Conservation (phyloP, 2,113 vertebrate species). For the Sporophila hypoxantha region DNA sequence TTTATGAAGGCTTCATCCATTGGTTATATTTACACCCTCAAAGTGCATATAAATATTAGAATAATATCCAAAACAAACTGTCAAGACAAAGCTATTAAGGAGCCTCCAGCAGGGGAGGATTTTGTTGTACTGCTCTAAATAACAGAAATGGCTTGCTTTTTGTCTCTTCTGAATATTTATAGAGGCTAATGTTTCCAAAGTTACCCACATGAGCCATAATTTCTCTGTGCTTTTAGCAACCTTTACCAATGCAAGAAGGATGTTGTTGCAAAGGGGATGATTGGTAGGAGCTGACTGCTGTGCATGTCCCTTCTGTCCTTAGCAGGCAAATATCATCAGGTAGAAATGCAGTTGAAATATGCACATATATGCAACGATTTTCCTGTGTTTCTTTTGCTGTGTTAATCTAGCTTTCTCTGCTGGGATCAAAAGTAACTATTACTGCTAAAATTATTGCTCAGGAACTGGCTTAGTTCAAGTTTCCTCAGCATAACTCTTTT, state of each 20-base stretch:
- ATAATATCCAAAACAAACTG: constrained; percentile 35
- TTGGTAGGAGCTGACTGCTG: neutral
- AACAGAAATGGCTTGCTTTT: constrained; percentile 11
- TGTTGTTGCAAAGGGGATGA: neutral
- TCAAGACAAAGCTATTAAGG: constrained; percentile 16
- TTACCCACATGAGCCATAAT: neutral
- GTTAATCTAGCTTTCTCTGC: neutral
- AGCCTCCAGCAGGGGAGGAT: neutral
- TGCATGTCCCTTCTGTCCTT: neutral
- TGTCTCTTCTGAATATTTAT: constrained; percentile 18
- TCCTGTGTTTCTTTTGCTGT: constrained; percentile 6
- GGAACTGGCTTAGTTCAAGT: neutral
- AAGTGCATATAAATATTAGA: constrained; percentile 33
- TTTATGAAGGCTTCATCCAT: neutral
- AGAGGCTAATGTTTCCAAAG: neutral
- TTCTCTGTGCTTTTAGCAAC: constrained; percentile 17
- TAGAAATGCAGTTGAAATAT: neutral
- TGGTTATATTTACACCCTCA: constrained; percentile 4
- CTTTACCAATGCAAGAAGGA: neutral
- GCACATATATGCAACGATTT: neutral
- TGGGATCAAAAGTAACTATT: neutral
- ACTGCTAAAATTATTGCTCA: constrained; percentile 11
- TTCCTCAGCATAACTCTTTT: constrained; percentile 61
- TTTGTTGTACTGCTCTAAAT: constrained; percentile 1
- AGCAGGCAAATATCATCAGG: neutral